phyloP scores from a whole-genome alignment of 2,113 vertebrate species.

The Megaptera novaeangliae region DNA sequence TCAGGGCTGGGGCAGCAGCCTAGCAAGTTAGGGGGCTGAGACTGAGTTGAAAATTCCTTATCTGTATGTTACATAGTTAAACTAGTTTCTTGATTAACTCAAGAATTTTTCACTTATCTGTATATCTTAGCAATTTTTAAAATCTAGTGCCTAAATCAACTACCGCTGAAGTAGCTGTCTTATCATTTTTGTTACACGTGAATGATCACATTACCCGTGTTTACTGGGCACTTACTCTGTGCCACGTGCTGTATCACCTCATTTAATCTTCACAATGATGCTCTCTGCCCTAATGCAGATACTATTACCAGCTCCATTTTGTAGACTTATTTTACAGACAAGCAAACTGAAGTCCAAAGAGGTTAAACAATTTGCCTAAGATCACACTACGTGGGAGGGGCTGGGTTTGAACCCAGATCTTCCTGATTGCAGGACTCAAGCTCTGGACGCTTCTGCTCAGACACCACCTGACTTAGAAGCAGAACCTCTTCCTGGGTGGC shows the following conservation, averaged over 20 bases:
- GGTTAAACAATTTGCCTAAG: not conserved
- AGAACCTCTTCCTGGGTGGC: not conserved
- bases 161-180: not conserved
- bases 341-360: not conserved
- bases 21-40: not conserved
- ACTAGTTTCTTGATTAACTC: not conserved
- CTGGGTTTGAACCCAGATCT: not conserved
- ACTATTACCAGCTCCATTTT: accelerated
- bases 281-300: accelerated
- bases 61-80: not conserved
- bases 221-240: accelerated
- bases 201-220: accelerated
- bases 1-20: not conserved
- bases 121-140: not conserved
- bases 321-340: not conserved
- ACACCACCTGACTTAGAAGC: not conserved
- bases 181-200: not conserved
- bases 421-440: accelerated
- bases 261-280: accelerated
- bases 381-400: not conserved
- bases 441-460: not conserved
- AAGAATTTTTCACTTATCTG: not conserved
- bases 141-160: not conserved
- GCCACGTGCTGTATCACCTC: accelerated
- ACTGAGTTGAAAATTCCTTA: not conserved